Evolutionary conservation across 2,888 invertebrate genomes (phyloP).

Genomic region (Notodonta ziczac): DNA sequence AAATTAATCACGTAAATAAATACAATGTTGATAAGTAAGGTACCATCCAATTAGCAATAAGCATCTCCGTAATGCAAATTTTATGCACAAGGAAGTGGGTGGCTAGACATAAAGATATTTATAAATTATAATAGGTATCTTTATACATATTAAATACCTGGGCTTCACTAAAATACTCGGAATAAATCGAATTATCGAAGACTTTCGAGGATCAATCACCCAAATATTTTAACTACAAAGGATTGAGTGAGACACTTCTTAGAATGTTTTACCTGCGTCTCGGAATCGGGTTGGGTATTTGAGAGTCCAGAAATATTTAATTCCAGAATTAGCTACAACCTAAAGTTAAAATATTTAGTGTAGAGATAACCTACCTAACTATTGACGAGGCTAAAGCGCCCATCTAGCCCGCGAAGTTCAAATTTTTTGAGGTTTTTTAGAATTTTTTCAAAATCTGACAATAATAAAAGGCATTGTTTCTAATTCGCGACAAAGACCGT

Average conservation of each 20-base stretch:
- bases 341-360: neutral
- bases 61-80: neutral
- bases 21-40: too few relatives aligned
- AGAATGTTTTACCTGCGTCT: conserved; percentile 35
- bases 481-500: too few relatives aligned
- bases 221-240: conserved; percentile 22
- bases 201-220: conserved; percentile 13
- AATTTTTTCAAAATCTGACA: too few relatives aligned
- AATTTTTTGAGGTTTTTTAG: too few relatives aligned
- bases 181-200: conserved; percentile 12
- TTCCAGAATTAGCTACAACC: neutral
- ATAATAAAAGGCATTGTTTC: too few relatives aligned
- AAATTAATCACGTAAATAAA: too few relatives aligned
- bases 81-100: neutral
- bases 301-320: neutral
- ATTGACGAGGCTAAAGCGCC: too few relatives aligned
- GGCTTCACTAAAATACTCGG: neutral
- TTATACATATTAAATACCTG: neutral
- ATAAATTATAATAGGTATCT: neutral
- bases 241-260: conserved; percentile 15
- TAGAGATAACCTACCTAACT: too few relatives aligned
- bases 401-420: too few relatives aligned
- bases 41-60: neutral
- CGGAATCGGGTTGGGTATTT: conserved; percentile 22
- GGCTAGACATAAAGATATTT: neutral